These are phyloP conservation scores for Pristionchus fissidentatus DNA, from an alignment of 2,888 invertebrate genomes.

Conservation along the genomic window DNA sequence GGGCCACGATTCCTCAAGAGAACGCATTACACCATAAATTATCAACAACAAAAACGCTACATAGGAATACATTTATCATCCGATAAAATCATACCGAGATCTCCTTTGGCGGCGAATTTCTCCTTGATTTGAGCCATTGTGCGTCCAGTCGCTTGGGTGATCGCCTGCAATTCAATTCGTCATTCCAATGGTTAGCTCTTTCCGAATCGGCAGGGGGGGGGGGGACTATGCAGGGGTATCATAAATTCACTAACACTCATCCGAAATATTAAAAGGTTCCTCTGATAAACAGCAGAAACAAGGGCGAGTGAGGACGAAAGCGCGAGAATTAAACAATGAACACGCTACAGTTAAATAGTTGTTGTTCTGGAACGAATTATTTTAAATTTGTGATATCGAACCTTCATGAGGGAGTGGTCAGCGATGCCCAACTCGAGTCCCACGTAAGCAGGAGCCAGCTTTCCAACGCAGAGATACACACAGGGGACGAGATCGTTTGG, in stretches of 20 bases:
- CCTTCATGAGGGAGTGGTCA: constrained; percentile 93
- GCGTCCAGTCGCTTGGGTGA: constrained; percentile 60
- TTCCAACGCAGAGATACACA: constrained; percentile 94
- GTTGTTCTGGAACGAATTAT: too few relatives aligned
- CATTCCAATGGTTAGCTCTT: too few relatives aligned
- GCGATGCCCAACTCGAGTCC: constrained; percentile 94
- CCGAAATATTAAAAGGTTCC: not conserved
- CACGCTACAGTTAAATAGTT: too few relatives aligned
- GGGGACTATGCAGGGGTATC: not conserved
- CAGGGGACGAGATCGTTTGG: constrained; percentile 91
- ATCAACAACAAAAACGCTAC: not conserved
- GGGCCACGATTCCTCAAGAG: constrained; percentile 67
- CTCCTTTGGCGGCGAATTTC: constrained; percentile 85
- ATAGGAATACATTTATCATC: not conserved
- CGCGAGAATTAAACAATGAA: too few relatives aligned
- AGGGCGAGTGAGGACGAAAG: too few relatives aligned
- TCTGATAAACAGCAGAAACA: too few relatives aligned
- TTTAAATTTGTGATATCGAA: constrained; percentile 75
- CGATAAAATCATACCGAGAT: constrained; percentile 83
- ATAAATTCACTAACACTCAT: too few relatives aligned
- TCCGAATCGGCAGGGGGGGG: too few relatives aligned
- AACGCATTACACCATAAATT: too few relatives aligned
- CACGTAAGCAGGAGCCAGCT: constrained; percentile 94
- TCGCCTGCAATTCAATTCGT: constrained; percentile 48
- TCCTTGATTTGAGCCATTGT: constrained; percentile 85